phyloP scores from a whole-genome alignment of 1,140 invertebrate genomes.

The Eriosoma lanigerum region DNA sequence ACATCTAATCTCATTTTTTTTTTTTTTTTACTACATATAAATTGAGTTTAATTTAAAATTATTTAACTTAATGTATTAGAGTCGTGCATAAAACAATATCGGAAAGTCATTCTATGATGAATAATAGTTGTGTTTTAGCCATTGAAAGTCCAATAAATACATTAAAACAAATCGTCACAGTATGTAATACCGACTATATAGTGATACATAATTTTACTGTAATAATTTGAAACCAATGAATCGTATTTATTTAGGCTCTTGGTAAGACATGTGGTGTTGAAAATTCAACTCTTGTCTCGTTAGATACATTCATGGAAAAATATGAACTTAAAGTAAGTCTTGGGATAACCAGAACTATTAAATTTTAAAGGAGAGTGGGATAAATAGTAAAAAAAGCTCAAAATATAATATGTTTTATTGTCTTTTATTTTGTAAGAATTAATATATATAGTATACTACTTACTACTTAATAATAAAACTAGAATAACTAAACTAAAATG shows the following conservation, averaged over 20 bases:
- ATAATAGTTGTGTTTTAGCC: not conserved
- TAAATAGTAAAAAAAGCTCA: no score
- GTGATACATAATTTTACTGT: no score
- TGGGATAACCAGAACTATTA: not conserved
- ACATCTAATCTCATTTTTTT: not conserved
- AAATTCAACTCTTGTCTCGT: not conserved
- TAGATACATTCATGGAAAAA: not conserved
- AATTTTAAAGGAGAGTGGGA: no score
- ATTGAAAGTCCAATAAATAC: constrained; percentile 23
- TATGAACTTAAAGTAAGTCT: not conserved
- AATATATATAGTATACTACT: no score
- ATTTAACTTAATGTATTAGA: not conserved
- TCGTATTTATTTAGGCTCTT: not conserved
- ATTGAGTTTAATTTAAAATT: no score
- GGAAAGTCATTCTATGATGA: not conserved
- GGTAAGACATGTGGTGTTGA: not conserved
- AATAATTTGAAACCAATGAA: not conserved
- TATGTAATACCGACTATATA: not conserved
- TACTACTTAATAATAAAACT: no score
- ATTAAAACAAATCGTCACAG: not conserved
- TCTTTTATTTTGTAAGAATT: no score
- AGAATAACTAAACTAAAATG: no score
- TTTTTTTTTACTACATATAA: no score
- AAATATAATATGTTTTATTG: no score
- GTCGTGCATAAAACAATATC: not conserved